phyloP scores from a whole-genome alignment of 2,888 invertebrate genomes.

The Eristalis tenax region DNA sequence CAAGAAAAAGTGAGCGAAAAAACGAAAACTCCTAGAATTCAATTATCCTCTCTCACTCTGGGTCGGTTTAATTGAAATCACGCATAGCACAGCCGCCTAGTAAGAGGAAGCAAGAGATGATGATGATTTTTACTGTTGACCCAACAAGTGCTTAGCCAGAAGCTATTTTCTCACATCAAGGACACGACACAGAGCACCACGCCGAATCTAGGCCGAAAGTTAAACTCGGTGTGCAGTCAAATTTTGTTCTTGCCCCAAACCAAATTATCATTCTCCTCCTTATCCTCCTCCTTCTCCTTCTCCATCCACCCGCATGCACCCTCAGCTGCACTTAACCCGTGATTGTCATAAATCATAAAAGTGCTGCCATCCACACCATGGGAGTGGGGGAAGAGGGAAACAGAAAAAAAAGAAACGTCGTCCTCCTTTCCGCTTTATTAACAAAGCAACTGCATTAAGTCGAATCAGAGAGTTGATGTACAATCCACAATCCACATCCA shows the following conservation, averaged over 20 bases:
- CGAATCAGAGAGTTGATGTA: neutral
- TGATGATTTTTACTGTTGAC: constrained; percentile 31
- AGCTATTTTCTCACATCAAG: constrained; percentile 41
- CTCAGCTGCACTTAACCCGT: constrained; percentile 49
- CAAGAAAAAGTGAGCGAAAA: too few species aligned
- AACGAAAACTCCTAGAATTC: constrained; percentile 66
- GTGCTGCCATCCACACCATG: neutral
- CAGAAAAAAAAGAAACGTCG: constrained; percentile 9
- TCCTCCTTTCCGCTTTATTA: constrained; percentile 15
- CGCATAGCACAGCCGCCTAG: neutral
- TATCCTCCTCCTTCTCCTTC: neutral
- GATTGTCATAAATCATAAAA: constrained; percentile 51
- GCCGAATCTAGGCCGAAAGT: constrained; percentile 1
- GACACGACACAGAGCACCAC: neutral
- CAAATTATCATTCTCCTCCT: constrained; percentile 34
- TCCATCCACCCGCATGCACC: neutral
- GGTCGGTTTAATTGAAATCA: constrained; percentile 26
- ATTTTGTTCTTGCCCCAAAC: constrained; percentile 1
- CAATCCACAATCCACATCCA: neutral
- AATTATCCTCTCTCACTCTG: constrained; percentile 64
- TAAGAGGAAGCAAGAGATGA: neutral
- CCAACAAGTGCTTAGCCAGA: constrained; percentile 50
- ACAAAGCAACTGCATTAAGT: constrained; percentile 54
- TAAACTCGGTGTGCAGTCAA: constrained; percentile 11
- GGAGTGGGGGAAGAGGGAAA: neutral